These are phyloP conservation scores for Spinus olivaceus DNA, from an alignment of 2,797 vertebrate genomes.

Conservation along the genomic window DNA sequence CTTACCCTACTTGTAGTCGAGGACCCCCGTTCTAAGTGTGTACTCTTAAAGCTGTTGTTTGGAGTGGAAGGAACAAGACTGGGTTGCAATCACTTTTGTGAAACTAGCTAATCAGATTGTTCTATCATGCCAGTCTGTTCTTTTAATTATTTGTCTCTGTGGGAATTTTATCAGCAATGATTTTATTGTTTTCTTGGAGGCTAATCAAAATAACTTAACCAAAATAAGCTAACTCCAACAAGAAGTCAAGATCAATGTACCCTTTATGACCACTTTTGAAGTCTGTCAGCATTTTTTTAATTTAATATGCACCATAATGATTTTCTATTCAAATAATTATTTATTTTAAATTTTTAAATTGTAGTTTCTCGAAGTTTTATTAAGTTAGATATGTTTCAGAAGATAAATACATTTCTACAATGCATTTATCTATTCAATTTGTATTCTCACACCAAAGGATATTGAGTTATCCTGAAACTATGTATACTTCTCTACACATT, in stretches of 20 bases:
- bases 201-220: background rate
- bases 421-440: background rate
- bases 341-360: background rate
- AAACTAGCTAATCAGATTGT: background rate
- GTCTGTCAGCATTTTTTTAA: background rate
- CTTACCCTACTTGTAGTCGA: background rate
- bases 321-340: background rate
- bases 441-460: background rate
- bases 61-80: rapidly evolving
- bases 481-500: background rate
- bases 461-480: background rate
- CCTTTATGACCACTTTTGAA: background rate
- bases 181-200: background rate
- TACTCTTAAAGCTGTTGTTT: background rate
- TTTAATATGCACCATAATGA: background rate
- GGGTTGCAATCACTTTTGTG: background rate
- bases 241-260: background rate
- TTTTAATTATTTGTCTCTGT: background rate
- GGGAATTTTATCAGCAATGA: background rate
- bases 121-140: background rate
- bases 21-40: rapidly evolving
- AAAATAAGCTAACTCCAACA: background rate
- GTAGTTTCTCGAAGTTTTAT: background rate
- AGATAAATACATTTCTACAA: background rate
- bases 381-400: background rate